A percentile compares a stretch with the other conserved stretches of the same genome.
phyloP scores from a whole-genome alignment of 2,113 vertebrate genomes.

The Anhinga anhinga region DNA sequence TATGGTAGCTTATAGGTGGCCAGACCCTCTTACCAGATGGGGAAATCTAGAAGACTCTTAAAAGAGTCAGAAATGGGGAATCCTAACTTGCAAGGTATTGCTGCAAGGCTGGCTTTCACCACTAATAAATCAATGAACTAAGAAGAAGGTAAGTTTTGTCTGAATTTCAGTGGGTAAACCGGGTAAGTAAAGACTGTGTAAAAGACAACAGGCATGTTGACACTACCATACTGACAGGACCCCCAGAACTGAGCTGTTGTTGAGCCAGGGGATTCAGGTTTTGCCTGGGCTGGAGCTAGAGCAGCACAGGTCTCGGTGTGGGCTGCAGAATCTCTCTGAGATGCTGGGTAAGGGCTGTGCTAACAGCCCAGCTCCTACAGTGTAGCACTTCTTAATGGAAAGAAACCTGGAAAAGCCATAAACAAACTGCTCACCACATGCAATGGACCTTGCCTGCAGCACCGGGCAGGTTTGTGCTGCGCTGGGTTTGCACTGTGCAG shows the following conservation, averaged over 20 bases:
- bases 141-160: not conserved
- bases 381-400: not conserved
- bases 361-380: not conserved
- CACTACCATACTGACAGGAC: not conserved
- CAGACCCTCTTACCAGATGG: not conserved
- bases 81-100: not conserved
- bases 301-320: not conserved
- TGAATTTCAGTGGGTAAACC: not conserved
- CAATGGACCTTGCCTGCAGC: not conserved
- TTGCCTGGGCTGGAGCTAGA: not conserved
- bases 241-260: not conserved
- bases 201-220: not conserved
- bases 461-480: not conserved
- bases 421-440: accelerated
- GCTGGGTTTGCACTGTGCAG: not conserved
- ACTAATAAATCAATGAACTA: not conserved
- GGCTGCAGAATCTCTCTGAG: not conserved
- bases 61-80: not conserved
- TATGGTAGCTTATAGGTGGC: not conserved
- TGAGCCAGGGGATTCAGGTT: not conserved
- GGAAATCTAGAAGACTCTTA: not conserved
- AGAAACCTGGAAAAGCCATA: not conserved
- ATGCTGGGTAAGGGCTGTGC: not conserved
- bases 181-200: not conserved
- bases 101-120: not conserved